phyloP scores from a whole-genome alignment of 2,888 invertebrate species.

The Zele albiditarsus region DNA sequence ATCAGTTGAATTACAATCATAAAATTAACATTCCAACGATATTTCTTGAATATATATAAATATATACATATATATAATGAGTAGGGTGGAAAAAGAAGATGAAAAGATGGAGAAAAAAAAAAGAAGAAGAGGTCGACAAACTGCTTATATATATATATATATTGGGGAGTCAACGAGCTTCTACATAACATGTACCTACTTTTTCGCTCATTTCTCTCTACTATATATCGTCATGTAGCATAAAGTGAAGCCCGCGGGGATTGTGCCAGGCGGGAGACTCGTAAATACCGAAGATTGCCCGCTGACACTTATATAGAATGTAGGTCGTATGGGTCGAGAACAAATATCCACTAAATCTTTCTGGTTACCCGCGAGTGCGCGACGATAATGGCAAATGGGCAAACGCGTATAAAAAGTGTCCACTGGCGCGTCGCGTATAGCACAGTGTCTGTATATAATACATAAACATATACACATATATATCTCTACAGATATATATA shows the following conservation, averaged over 20 bases:
- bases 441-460: neutral
- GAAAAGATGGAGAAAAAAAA: slow-evolving; percentile 15
- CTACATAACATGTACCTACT: neutral
- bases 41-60: too few species aligned
- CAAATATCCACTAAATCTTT: slow-evolving; percentile 51
- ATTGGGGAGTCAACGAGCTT: slow-evolving; percentile 9
- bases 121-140: slow-evolving; percentile 35
- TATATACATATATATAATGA: too few species aligned
- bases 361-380: slow-evolving; percentile 39
- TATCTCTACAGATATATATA: neutral
- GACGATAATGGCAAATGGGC: slow-evolving; percentile 42
- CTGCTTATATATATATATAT: slow-evolving; percentile 14
- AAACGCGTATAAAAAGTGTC: slow-evolving; percentile 19
- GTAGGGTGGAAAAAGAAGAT: slow-evolving; percentile 22
- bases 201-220: neutral
- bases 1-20: too few species aligned
- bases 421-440: slow-evolving; percentile 19
- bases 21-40: too few species aligned
- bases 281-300: slow-evolving; percentile 48
- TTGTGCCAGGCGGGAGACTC: slow-evolving; percentile 44
- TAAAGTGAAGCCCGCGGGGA: slow-evolving; percentile 37
- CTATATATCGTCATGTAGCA: slow-evolving; percentile 25
- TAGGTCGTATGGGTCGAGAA: slow-evolving; percentile 47
- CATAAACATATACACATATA: neutral
- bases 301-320: slow-evolving; percentile 49